Evolutionary conservation across 2,888 invertebrate species (phyloP).

Genomic region (Eubasilissa splendida): DNA sequence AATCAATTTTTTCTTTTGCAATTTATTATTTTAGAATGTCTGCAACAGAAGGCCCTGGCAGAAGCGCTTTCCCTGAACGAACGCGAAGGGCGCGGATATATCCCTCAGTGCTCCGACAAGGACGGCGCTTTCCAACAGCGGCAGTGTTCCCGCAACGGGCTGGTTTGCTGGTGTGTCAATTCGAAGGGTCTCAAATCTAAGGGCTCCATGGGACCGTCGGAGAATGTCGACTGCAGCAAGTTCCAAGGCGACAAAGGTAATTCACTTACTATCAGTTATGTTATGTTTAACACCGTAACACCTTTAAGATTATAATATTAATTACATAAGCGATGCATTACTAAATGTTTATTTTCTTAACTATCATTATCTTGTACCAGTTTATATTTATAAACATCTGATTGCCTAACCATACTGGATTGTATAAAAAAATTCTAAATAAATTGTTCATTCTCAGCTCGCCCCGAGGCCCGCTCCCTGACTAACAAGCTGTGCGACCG

Average conservation of each 20-base stretch:
- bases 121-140: constrained; percentile 82
- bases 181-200: constrained; percentile 83
- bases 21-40: constrained; percentile 71
- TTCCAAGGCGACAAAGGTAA: constrained; percentile 31
- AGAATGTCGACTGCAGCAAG: constrained; percentile 76
- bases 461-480: constrained; percentile 71
- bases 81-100: constrained; percentile 85
- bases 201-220: constrained; percentile 85
- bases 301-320: too few relatives aligned
- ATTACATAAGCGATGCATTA: too few relatives aligned
- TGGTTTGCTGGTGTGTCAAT: constrained; percentile 93
- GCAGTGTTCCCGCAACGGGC: constrained; percentile 88
- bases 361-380: too few relatives aligned
- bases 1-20: too few relatives aligned
- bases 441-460: constrained; percentile 61
- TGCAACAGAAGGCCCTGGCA: constrained; percentile 84
- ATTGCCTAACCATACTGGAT: too few relatives aligned
- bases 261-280: background rate
- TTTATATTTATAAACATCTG: too few relatives aligned
- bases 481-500: constrained; percentile 74
- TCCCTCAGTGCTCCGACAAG: constrained; percentile 82
- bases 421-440: too few relatives aligned
- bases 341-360: too few relatives aligned
- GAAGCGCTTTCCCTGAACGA: constrained; percentile 85
- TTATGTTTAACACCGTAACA: too few relatives aligned